Base-by-base conservation (phyloP, 2,888 invertebrate genomes). In the Iphiclides podalirius region DNA sequence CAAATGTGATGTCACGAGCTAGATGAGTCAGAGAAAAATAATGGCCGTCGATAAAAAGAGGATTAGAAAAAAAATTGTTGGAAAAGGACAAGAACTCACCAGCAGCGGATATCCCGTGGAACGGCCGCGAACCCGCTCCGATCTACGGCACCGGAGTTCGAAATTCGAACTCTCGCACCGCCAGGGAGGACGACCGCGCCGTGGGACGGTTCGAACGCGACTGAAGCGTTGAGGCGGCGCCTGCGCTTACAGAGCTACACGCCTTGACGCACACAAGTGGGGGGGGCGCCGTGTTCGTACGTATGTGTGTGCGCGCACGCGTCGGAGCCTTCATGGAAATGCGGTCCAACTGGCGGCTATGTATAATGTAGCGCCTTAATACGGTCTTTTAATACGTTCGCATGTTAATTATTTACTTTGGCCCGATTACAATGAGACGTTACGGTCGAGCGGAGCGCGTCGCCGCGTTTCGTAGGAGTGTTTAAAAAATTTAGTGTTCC, bases 151-250 rank as follows among this genome's bases (percentile, higher is more conserved):
- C 67, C 70, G 67, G 67, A 76, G 78, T 74, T 71, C 56, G 40
- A 58, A 63, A 58, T 63, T 57, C 49, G 51, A 63, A 64, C 33
- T 40, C 54, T 48, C 46, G 38, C 14, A 52, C 36, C 39, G 49
- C 38, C 43, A 35, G 52, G 50, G 55, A 57, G 31, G 63, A 72
- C 80, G 76, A 64, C 73, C 64, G 62, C 54, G 14, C 71, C 59
- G 67, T 60, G 51, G 67, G 70, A 66, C 68, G 74, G 69, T 67
- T 59, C 55, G 60, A 54, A 61, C 61, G 59, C 68, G 65, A 87
- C 86, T 87, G 79, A 65, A 16, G 52, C 61, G 59, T 51, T 60
- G 53, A 77, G 76, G 80, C 80, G 83, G 80, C 84, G 84, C 84
- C 59, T 67, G 82, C 76, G 82, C 68, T 61, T 55, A 57, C 59